Evolutionary conservation across 1,140 invertebrate genomes (phyloP).

Genomic region (Saccostrea glomerata): DNA sequence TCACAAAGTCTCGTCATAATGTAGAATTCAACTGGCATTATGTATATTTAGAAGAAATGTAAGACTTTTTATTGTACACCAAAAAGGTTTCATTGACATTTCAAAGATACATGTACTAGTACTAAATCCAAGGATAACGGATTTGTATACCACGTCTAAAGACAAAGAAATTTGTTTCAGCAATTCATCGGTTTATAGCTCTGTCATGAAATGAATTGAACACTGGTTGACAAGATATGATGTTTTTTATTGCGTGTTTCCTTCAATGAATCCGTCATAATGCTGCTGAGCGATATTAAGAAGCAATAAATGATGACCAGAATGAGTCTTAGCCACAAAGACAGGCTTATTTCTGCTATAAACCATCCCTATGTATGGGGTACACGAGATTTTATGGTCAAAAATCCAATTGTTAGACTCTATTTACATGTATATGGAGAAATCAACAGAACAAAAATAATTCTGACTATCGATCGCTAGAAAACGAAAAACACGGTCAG

Average conservation of each 20-base stretch:
- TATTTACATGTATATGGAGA: slow-evolving; percentile 14
- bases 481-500: background rate
- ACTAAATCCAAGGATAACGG: background rate
- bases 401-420: slow-evolving; percentile 28
- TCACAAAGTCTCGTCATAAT: too few relatives aligned
- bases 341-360: background rate
- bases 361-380: background rate
- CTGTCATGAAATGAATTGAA: background rate
- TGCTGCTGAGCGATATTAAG: background rate
- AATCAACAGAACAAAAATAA: slow-evolving; percentile 20
- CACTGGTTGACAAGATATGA: background rate
- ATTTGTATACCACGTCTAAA: background rate
- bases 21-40: too few relatives aligned
- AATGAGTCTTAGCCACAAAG: background rate
- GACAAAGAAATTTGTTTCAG: background rate
- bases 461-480: slow-evolving; percentile 11
- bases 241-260: background rate
- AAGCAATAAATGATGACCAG: background rate
- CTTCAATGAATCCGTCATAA: background rate
- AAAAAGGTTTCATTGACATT: too few relatives aligned
- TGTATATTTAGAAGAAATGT: too few relatives aligned
- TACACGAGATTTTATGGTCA: background rate
- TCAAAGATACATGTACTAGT: too few relatives aligned
- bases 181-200: background rate
- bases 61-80: too few relatives aligned